phyloP scores from a whole-genome alignment of 2,113 vertebrate genomes.

The Pyxicephalus adspersus region DNA sequence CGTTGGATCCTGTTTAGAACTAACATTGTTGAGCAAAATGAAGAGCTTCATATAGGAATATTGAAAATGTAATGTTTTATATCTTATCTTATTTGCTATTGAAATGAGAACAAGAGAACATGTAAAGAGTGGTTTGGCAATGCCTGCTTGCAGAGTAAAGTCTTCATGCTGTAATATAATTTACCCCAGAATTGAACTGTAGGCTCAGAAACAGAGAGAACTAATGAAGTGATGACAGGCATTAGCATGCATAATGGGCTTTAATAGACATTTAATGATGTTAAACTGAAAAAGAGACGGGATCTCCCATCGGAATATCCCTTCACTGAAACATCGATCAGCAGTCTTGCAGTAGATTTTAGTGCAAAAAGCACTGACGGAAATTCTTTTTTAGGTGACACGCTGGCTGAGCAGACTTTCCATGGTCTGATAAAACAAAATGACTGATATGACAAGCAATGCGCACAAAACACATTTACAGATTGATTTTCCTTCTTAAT shows the following conservation, averaged over 20 bases:
- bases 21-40: too few relatives aligned
- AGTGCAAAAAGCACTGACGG: constrained; percentile 77
- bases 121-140: constrained; percentile 59
- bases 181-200: constrained; percentile 62
- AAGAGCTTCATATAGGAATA: neutral
- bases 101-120: constrained; percentile 47
- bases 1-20: too few relatives aligned
- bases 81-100: constrained; percentile 30
- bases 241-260: constrained; percentile 79
- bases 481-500: constrained; percentile 98
- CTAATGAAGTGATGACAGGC: constrained; percentile 77
- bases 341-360: constrained; percentile 78
- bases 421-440: constrained; percentile 83
- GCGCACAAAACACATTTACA: constrained; percentile 89
- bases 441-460: constrained; percentile 96
- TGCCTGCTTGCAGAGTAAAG: constrained; percentile 51
- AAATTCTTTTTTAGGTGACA: constrained; percentile 87
- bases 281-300: constrained; percentile 68
- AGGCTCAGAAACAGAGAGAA: constrained; percentile 61
- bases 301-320: constrained; percentile 76
- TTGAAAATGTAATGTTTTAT: neutral
- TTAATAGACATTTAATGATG: constrained; percentile 77
- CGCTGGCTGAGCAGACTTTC: constrained; percentile 83
- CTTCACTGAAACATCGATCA: constrained; percentile 87
- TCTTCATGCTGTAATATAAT: constrained; percentile 60